phyloP scores from a whole-genome alignment of 1,140 invertebrate species.

The Ceratina calcarata region DNA sequence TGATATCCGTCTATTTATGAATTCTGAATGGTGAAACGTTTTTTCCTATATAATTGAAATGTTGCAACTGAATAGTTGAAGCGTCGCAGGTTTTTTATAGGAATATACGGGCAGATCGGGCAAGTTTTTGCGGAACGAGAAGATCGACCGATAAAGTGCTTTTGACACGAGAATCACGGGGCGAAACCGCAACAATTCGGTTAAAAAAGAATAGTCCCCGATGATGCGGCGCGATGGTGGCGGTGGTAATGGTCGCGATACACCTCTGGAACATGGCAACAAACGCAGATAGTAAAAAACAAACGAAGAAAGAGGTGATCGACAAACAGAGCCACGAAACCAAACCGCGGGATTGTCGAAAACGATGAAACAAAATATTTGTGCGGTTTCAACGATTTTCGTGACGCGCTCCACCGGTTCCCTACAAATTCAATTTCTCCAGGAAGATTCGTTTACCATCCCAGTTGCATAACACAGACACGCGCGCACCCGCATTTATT shows the following conservation, averaged over 20 bases:
- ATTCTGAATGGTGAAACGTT: not conserved
- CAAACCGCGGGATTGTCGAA: constrained; percentile 30
- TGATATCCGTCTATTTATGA: not conserved
- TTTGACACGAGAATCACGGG: constrained; percentile 28
- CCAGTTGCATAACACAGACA: constrained; percentile 29
- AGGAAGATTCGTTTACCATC: constrained; percentile 43
- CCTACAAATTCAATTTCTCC: constrained; percentile 64
- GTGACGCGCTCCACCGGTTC: constrained; percentile 55
- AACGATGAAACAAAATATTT: constrained; percentile 53
- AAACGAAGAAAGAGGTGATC: constrained; percentile 44
- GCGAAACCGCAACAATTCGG: constrained; percentile 1
- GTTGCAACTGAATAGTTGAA: not conserved
- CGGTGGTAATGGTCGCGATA: not conserved
- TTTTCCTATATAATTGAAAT: not conserved
- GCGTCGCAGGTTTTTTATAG: not conserved
- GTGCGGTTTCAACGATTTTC: constrained; percentile 54
- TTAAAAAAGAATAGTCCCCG: constrained; percentile 28
- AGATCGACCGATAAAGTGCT: constrained; percentile 14
- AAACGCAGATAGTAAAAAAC: constrained; percentile 29
- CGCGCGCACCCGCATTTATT: not conserved
- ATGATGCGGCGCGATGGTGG: not conserved
- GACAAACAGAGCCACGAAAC: constrained; percentile 38
- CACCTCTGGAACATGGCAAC: constrained; percentile 19
- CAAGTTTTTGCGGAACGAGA: not conserved
- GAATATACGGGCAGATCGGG: not conserved